A percentile compares a stretch with the other conserved stretches of the same genome.
These are phyloP conservation scores for Scaptodrosophila lebanonensis DNA, from an alignment of 1,140 invertebrate genomes.

Conservation along the genomic window DNA sequence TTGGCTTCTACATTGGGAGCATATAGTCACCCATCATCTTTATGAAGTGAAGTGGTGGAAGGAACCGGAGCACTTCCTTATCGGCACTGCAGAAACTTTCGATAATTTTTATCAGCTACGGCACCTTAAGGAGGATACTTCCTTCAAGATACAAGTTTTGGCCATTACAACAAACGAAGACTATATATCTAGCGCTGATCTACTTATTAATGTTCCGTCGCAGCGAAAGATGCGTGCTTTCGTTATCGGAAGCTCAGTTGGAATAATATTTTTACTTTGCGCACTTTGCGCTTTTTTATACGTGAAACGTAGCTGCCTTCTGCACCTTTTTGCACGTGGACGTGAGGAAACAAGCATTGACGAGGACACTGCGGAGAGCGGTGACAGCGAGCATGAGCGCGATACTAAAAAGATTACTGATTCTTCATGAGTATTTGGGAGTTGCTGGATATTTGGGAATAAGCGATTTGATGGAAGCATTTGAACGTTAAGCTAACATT, in stretches of 20 bases:
- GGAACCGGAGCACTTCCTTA: slow-evolving; percentile 79
- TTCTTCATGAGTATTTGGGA: slow-evolving; percentile 61
- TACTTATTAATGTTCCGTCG: slow-evolving; percentile 80
- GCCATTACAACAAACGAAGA: slow-evolving; percentile 80
- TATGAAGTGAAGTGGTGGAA: slow-evolving; percentile 82
- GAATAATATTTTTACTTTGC: slow-evolving; percentile 79
- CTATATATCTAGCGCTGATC: slow-evolving; percentile 79
- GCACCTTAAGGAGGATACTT: slow-evolving; percentile 81
- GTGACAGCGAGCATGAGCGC: slow-evolving; percentile 51
- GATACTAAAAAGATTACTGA: slow-evolving; percentile 57
- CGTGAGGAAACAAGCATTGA: slow-evolving; percentile 37
- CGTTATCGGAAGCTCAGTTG: slow-evolving; percentile 81
- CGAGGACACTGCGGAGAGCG: slow-evolving; percentile 54
- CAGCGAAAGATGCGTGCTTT: slow-evolving; percentile 81
- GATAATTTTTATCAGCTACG: slow-evolving; percentile 82
- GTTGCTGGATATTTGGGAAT: too few species aligned
- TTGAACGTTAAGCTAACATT: too few species aligned
- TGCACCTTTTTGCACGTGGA: slow-evolving; percentile 51
- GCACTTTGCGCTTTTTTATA: slow-evolving; percentile 81
- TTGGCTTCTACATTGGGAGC: slow-evolving; percentile 85
- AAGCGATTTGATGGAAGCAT: too few species aligned
- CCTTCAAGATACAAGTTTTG: slow-evolving; percentile 83
- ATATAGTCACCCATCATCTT: slow-evolving; percentile 79
- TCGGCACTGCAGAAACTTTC: slow-evolving; percentile 81
- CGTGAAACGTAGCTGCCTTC: slow-evolving; percentile 74